Conservation (phyloP, 2,888 invertebrate species). For the Nomada ferruginata region DNA sequence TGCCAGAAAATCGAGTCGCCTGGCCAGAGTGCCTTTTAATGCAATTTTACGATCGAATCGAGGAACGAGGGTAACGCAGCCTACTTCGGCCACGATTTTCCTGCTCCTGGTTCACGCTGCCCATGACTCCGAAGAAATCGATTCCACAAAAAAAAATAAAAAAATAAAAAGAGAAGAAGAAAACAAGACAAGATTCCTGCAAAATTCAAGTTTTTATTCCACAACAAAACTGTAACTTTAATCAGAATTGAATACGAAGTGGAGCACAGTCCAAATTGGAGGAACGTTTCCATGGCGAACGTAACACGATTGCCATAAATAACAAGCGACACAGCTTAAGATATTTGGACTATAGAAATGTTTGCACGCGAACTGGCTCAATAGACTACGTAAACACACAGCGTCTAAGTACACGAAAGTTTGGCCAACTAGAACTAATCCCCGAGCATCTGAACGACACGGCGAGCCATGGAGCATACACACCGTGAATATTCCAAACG, state of each 20-base stretch:
- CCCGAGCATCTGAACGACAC: constrained; percentile 41
- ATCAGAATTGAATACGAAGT: background rate
- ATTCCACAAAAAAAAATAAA: constrained; percentile 3
- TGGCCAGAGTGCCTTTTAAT: constrained; percentile 78
- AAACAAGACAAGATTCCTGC: background rate
- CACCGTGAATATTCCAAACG: constrained; percentile 41
- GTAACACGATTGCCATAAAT: constrained; percentile 32
- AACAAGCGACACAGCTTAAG: constrained; percentile 43
- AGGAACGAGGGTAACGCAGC: constrained; percentile 55
- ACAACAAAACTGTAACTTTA: background rate
- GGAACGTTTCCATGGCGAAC: background rate
- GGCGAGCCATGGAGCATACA: constrained; percentile 21
- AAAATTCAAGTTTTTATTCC: constrained; percentile 1
- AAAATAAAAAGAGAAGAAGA: background rate
- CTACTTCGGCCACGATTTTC: constrained; percentile 74
- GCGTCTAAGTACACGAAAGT: constrained; percentile 63
- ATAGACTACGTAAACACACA: constrained; percentile 51
- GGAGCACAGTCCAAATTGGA: background rate
- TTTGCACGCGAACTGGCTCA: constrained; percentile 58
- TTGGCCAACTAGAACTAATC: constrained; percentile 53
- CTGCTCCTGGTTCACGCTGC: constrained; percentile 40
- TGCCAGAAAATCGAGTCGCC: constrained; percentile 77
- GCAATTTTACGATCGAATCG: constrained; percentile 76
- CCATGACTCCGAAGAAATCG: constrained; percentile 32
- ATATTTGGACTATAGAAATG: constrained; percentile 55